A percentile compares a stretch with the other conserved stretches of the same genome.
Evolutionary conservation across 2,888 invertebrate species (phyloP).

Genomic region (Clepsis dumicolana): DNA sequence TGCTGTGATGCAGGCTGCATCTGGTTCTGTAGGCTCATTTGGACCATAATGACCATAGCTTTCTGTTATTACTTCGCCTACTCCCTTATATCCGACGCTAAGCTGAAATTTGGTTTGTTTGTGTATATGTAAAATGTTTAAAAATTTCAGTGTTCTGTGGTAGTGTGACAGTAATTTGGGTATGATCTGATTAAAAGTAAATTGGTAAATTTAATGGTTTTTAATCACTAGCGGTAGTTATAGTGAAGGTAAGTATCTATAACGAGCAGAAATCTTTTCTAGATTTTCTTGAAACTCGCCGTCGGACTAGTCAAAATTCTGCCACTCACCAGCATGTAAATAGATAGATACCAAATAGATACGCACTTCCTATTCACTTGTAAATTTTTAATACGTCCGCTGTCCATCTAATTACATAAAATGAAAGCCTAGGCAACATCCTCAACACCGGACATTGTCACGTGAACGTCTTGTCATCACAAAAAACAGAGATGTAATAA

Average conservation of each 20-base stretch:
- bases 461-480: conserved; percentile 10
- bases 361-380: conserved; percentile 10
- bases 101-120: conserved; percentile 73
- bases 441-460: conserved; percentile 17
- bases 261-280: not conserved
- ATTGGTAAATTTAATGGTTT: no score
- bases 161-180: no score
- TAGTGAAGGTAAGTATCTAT: no score
- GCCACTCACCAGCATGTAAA: not conserved
- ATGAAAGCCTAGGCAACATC: conserved; percentile 14
- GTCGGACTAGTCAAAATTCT: not conserved
- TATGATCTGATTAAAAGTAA: no score
- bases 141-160: not conserved
- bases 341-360: not conserved
- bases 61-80: conserved; percentile 74
- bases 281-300: not conserved
- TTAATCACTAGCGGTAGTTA: no score
- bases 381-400: conserved; percentile 3
- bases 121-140: conserved; percentile 50
- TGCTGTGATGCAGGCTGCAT: conserved; percentile 68
- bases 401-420: conserved; percentile 22
- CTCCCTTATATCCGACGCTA: conserved; percentile 65
- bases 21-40: conserved; percentile 68
- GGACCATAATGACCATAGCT: conserved; percentile 63
- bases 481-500: no score